phyloP scores from a whole-genome alignment of 2,113 vertebrate species.

The Todiramphus chloris region DNA sequence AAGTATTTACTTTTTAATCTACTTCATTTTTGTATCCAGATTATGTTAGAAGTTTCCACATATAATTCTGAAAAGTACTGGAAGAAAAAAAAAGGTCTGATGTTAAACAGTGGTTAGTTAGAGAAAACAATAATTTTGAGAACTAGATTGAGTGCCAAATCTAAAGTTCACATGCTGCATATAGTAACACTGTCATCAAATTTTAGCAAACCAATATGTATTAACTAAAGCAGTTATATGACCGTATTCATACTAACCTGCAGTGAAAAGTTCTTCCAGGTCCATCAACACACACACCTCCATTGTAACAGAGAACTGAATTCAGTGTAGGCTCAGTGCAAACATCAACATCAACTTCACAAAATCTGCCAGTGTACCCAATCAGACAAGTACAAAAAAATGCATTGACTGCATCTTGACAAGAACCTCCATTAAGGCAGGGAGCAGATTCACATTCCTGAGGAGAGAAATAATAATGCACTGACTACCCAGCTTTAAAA shows the following conservation, averaged over 20 bases:
- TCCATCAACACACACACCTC: conserved; percentile 39
- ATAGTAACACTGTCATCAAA: neutral
- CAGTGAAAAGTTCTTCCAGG: conserved; percentile 46
- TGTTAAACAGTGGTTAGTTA: neutral
- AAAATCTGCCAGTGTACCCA: conserved; percentile 77
- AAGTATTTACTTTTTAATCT: neutral
- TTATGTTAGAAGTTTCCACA: neutral
- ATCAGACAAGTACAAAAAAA: conserved; percentile 77
- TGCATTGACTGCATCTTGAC: conserved; percentile 75
- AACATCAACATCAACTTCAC: conserved; percentile 74
- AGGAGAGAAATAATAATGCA: neutral
- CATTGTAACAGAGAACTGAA: conserved; percentile 29
- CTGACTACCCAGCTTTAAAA: neutral
- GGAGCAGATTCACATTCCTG: conserved; percentile 77
- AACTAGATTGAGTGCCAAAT: neutral
- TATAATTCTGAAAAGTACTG: neutral
- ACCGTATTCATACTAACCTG: conserved; percentile 60
- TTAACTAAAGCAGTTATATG: neutral
- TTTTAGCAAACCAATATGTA: neutral
- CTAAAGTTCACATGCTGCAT: neutral
- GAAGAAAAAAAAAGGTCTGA: neutral
- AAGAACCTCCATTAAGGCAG: conserved; percentile 79
- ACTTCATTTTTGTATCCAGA: neutral
- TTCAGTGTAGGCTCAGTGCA: neutral
- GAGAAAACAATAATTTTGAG: neutral